Base-by-base conservation (phyloP, 2,113 vertebrate genomes). In the Ophiodon elongatus region DNA sequence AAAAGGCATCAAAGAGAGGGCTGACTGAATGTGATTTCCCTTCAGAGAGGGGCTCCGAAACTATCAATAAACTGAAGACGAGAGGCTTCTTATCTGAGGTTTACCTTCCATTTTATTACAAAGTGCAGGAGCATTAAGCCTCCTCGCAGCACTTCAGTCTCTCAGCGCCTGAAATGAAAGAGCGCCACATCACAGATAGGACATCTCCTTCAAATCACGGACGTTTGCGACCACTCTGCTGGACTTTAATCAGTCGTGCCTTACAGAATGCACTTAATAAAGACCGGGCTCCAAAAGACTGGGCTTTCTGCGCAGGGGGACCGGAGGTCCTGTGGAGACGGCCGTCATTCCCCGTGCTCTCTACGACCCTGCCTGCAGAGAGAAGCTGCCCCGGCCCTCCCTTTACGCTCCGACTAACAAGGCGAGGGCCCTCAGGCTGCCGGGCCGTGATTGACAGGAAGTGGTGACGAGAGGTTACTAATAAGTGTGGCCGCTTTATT, bases 91-190 rank as follows among this genome's bases (percentile, higher is more conserved):
- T 89, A 85, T 88, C 81, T 68, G 75, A 79, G 82, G 68, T 87
- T 91, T 86, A 80, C 81, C 76, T 76, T 82, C 82, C 82, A 71
- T 89, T 90, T 93, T 85, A 91, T 89, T 82, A 91, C 76, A 64
- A 54, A 77, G 72, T 82, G 86, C 80, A 43, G 69, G 29, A 81
- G 79, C 80, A 84, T 79, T 76, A 80, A 68, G 65, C 70, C 56
- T 63, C 43, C 69, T 57, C 27, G 4, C 83, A 82, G 82, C 82
- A 73, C 74, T 88, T 52, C 39, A 77, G 63, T 56, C 66, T 82
- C 52, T 79, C 64, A 39, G 63, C 8, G 6, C 57, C 33, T 78
- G 64, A 79, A 81, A 86, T 73, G 76, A 82, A 83, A 83, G 71
- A 69, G 75, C 21, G 37, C 62, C 80, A 67, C 70, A 82, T 75